Conservation (phyloP, 1,140 invertebrate genomes). For the Drosophila dunni region DNA sequence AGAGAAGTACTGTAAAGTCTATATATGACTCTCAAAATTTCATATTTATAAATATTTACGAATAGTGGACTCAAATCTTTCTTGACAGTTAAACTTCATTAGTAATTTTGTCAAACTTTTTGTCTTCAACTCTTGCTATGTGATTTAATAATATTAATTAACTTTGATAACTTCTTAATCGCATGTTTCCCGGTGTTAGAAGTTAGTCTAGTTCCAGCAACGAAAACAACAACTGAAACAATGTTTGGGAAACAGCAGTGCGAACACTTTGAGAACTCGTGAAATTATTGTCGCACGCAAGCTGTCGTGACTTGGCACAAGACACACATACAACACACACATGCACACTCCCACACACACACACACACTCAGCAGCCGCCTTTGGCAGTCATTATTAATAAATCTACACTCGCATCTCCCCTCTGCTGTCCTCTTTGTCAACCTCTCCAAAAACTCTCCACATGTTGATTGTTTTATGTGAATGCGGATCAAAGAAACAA, state of each 20-base stretch:
- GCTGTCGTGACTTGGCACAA: slow-evolving; percentile 40
- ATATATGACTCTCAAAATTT: too few species aligned
- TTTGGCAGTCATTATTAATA: slow-evolving; percentile 40
- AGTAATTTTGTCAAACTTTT: too few species aligned
- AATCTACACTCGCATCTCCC: slow-evolving; percentile 12
- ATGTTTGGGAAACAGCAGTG: slow-evolving; percentile 17
- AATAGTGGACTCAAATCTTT: too few species aligned
- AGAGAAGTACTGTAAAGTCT: too few species aligned
- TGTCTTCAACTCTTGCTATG: too few species aligned
- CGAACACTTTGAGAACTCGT: slow-evolving; percentile 19
- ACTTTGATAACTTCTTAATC: too few species aligned
- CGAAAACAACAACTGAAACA: background rate
- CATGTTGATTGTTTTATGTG: slow-evolving; percentile 50
- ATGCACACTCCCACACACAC: slow-evolving; percentile 1
- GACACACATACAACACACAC: slow-evolving; percentile 20
- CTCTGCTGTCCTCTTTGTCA: background rate
- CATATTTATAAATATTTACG: too few species aligned
- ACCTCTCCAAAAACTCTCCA: background rate
- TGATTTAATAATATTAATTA: too few species aligned
- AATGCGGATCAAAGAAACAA: slow-evolving; percentile 40
- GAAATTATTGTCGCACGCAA: slow-evolving; percentile 32
- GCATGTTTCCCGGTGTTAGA: too few species aligned
- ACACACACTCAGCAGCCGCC: background rate
- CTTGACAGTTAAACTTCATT: too few species aligned
- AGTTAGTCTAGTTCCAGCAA: background rate